Conservation (phyloP, 2,888 invertebrate genomes). For the Flexamia atlantica region DNA sequence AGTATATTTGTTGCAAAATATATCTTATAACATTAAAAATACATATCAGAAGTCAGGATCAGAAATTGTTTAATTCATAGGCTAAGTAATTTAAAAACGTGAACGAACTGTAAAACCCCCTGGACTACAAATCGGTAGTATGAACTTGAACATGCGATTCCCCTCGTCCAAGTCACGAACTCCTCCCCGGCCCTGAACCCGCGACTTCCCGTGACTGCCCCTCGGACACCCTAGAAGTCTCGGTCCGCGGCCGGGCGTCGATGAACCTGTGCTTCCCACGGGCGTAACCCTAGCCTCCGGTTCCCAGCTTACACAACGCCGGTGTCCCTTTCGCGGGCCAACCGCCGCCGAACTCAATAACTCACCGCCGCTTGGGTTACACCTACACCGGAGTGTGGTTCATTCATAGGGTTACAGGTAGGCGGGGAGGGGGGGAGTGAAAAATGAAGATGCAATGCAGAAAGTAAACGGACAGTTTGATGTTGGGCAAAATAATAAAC, state of each 20-base stretch:
- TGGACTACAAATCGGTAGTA: too few species aligned
- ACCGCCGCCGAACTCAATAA: constrained; percentile 20
- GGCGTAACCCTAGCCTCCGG: not conserved
- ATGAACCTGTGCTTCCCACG: not conserved
- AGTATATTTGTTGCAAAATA: too few species aligned
- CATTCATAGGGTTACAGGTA: constrained; percentile 19
- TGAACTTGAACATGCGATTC: too few species aligned
- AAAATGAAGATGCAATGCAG: too few species aligned
- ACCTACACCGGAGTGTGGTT: not conserved
- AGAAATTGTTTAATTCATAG: too few species aligned
- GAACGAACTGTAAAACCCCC: too few species aligned
- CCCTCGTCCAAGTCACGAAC: too few species aligned
- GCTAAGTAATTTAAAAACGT: too few species aligned
- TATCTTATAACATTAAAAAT: too few species aligned
- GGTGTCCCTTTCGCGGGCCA: constrained; percentile 31
- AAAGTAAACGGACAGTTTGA: too few species aligned
- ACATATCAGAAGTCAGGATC: too few species aligned
- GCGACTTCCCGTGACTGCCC: not conserved
- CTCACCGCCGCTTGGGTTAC: not conserved
- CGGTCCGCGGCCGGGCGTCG: not conserved
- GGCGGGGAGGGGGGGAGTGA: not conserved
- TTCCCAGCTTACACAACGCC: constrained; percentile 50
- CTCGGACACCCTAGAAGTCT: constrained; percentile 17
- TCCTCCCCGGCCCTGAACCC: not conserved
- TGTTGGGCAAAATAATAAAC: too few species aligned